Evolutionary conservation across 1,140 invertebrate species (phyloP).

Genomic region (Hyphantria cunea): DNA sequence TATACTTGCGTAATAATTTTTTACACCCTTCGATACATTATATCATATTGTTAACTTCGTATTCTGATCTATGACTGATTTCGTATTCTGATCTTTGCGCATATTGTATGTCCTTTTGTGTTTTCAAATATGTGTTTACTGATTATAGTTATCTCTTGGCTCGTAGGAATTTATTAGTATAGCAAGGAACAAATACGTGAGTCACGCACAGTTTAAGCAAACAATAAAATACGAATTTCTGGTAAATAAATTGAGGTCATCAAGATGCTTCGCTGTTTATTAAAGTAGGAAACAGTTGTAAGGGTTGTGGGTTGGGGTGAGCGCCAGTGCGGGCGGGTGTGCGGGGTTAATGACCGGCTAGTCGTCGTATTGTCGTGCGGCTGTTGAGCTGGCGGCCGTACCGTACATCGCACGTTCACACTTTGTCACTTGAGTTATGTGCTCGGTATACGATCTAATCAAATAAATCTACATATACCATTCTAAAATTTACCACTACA

Average conservation of each 20-base stretch:
- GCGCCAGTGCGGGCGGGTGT: conserved; percentile 12
- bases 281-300: neutral
- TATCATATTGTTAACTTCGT: too few species aligned
- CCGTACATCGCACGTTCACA: conserved; percentile 1
- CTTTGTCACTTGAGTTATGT: conserved; percentile 15
- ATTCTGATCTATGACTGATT: too few species aligned
- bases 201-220: neutral
- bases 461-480: conserved; percentile 13
- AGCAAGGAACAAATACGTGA: neutral
- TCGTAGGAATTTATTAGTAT: too few species aligned
- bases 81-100: too few species aligned
- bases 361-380: conserved; percentile 16
- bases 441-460: conserved; percentile 18
- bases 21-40: too few species aligned
- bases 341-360: conserved; percentile 29
- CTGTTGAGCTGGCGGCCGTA: conserved; percentile 7
- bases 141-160: too few species aligned
- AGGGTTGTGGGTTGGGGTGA: conserved; percentile 22
- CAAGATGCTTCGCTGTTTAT: conserved; percentile 1
- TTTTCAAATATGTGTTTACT: too few species aligned
- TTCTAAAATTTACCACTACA: conserved; percentile 11
- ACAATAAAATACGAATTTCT: neutral
- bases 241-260: neutral
- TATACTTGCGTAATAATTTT: too few species aligned
- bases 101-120: too few species aligned